Conservation (phyloP, 2,113 vertebrate species). For the Aythya baeri region DNA sequence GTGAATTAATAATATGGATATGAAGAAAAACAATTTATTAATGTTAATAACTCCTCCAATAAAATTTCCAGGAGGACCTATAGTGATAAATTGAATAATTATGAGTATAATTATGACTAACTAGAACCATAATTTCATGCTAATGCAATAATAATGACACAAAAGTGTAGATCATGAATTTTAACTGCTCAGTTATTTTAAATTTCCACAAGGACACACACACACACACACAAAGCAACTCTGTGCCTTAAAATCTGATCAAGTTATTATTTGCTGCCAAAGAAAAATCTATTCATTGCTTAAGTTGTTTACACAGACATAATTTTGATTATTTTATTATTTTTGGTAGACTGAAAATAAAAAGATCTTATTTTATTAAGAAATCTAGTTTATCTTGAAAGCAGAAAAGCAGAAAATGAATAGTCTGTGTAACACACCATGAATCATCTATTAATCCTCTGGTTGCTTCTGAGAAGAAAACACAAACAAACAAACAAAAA, state of each 20-base stretch:
- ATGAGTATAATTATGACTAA: slow-evolving; percentile 84
- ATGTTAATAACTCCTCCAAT: slow-evolving; percentile 83
- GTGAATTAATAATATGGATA: slow-evolving; percentile 77
- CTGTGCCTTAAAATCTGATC: slow-evolving; percentile 3
- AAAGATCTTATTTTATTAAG: neutral
- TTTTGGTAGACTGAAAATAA: neutral
- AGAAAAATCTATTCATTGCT: neutral
- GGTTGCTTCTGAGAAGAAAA: neutral
- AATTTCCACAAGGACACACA: slow-evolving; percentile 65
- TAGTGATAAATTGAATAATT: slow-evolving; percentile 86
- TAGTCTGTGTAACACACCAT: neutral
- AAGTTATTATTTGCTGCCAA: slow-evolving; percentile 14
- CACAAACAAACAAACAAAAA: neutral
- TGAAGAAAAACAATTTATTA: slow-evolving; percentile 88
- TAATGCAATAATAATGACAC: slow-evolving; percentile 86
- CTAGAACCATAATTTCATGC: slow-evolving; percentile 83
- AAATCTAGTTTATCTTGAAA: neutral
- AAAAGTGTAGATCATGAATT: slow-evolving; percentile 84
- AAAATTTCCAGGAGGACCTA: slow-evolving; percentile 82
- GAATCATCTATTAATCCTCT: neutral
- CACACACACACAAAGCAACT: neutral
- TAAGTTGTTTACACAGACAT: slow-evolving; percentile 6
- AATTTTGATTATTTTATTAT: slow-evolving; percentile 15
- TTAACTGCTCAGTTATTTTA: slow-evolving; percentile 80
- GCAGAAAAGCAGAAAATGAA: neutral